Base-by-base conservation (phyloP, 2,888 invertebrate genomes). In the Balanococcus diminutus region DNA sequence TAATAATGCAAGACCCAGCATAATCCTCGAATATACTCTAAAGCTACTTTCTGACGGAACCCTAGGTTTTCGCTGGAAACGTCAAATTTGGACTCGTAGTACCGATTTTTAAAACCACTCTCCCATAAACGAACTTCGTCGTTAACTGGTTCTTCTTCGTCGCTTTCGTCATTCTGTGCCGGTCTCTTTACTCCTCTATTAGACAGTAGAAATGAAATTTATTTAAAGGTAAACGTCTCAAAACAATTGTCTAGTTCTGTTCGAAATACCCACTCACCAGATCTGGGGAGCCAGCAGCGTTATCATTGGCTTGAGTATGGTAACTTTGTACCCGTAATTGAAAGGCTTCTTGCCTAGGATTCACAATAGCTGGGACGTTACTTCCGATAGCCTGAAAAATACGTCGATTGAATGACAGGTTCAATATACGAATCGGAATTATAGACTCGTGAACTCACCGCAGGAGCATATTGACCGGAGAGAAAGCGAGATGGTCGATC, bases 1-100 rank as follows among this genome's bases (percentile, higher is more conserved):
- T 99, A 99, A 91, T 99, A 99, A 88, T 96, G 94, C 36, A 99
- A 91, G 86, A 99, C 99, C 99, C 99, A 99, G 91, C 98, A 98
- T 82, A 99, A 92, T 0, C 99, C 99, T 84, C 95, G 93, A 2
- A 98, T 97, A 91, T 99, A 99, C 89, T 98, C 97, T 82, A 95
- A 91, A 2, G 97, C 98, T 61, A 99, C 98, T 88, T 94, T 94
- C 90, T 96, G 94, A 88, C 98, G 93, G 91, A 99, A 99, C 89
- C 94, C 95, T 46, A 94, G 89, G 89, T 96, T 94, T 19, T 94
- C 93, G 0, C 92, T 88, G 5, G 91, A 90, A 14, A 96, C 95
- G 89, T 96, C 96, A 89, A 97, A 97, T 91, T 97, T 97, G 84
- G 96, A 96, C 91, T 97, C 96, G 90, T 99, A 99, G 91, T 99